Conservation (phyloP, 2,113 vertebrate species). For the Fregetta grallaria region DNA sequence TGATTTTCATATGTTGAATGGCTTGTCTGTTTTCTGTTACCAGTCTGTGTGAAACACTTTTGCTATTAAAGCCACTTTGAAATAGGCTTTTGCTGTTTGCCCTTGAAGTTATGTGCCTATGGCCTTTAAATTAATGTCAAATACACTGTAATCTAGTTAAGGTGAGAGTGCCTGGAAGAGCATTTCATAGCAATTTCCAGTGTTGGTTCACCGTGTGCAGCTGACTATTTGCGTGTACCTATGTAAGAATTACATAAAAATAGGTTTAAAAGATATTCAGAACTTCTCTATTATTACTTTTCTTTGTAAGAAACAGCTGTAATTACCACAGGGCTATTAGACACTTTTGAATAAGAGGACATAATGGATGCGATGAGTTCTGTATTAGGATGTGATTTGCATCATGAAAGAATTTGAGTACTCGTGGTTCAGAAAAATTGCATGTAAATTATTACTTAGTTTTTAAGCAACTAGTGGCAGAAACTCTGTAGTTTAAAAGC, state of each 20-base stretch:
- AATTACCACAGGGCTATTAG: background rate
- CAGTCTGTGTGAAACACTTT: background rate
- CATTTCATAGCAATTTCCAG: background rate
- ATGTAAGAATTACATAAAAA: background rate
- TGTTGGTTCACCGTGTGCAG: background rate
- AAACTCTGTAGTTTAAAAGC: background rate
- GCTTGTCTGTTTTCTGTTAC: background rate
- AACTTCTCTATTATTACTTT: background rate
- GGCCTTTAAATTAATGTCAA: conserved; percentile 41
- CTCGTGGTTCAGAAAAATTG: background rate
- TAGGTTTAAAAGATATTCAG: background rate
- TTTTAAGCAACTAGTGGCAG: background rate
- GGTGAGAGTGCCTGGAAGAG: background rate
- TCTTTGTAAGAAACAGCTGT: background rate
- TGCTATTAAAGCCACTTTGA: background rate
- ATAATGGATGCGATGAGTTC: background rate
- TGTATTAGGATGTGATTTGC: background rate
- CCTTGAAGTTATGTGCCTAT: background rate
- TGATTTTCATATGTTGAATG: background rate
- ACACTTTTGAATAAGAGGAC: background rate
- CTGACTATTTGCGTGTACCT: background rate
- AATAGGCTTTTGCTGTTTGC: conserved; percentile 10
- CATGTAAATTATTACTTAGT: background rate
- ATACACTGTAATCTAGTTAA: background rate
- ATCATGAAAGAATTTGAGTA: background rate